phyloP scores from a whole-genome alignment of 2,113 vertebrate genomes.

The Callorhinus ursinus region DNA sequence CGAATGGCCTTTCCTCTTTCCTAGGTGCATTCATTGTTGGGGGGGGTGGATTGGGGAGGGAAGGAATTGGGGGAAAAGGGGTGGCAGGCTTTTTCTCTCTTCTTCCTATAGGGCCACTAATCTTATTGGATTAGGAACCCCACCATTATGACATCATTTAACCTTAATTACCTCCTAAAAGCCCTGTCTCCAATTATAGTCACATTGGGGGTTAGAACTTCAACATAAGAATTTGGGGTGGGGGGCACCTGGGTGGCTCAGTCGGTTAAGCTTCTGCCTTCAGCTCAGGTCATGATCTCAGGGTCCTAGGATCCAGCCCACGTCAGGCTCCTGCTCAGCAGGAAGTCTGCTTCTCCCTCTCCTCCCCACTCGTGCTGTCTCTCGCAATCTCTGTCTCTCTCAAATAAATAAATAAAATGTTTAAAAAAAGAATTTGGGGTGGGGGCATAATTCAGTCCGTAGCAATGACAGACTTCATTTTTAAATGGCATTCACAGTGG shows the following conservation, averaged over 20 bases:
- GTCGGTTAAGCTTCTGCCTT: too few relatives aligned
- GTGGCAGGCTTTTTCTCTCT: not conserved
- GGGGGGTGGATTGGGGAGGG: not conserved
- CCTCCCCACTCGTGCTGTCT: too few relatives aligned
- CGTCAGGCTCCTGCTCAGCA: too few relatives aligned
- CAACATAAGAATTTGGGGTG: not conserved
- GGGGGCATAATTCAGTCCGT: not conserved
- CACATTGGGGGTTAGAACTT: not conserved
- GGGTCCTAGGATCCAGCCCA: too few relatives aligned
- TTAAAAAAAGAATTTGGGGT: too few relatives aligned
- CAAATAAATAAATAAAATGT: too few relatives aligned
- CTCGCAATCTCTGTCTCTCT: too few relatives aligned
- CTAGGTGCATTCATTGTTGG: not conserved
- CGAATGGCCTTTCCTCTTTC: not conserved
- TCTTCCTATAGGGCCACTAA: not conserved
- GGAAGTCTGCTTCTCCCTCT: too few relatives aligned
- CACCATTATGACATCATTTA: not conserved
- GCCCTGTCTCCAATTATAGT: not conserved
- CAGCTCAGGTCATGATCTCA: too few relatives aligned
- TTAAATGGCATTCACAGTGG: not conserved
- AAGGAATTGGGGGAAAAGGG: too few relatives aligned
- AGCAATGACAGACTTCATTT: not conserved
- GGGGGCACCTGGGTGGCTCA: too few relatives aligned
- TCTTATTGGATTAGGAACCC: not conserved
- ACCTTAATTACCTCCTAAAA: not conserved